Conservation (phyloP, 2,113 vertebrate genomes). For the Anser cygnoides region DNA sequence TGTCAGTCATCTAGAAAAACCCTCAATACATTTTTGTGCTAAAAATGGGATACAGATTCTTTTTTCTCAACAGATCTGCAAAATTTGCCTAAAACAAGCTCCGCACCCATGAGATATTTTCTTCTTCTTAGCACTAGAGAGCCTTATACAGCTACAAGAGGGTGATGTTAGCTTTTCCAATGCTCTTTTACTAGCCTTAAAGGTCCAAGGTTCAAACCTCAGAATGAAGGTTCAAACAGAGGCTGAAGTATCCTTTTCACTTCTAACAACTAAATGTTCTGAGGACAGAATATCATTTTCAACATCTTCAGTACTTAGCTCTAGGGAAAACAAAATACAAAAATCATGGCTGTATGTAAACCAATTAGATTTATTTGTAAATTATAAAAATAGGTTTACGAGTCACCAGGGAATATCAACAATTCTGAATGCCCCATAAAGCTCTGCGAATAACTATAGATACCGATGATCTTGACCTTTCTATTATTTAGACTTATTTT, state of each 20-base stretch:
- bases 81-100: not conserved
- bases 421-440: constrained; percentile 41
- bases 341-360: not conserved
- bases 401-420: not conserved
- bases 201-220: not conserved
- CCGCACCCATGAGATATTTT: not conserved
- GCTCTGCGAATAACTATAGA: not conserved
- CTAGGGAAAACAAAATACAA: not conserved
- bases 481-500: constrained; percentile 25
- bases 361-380: constrained; percentile 45
- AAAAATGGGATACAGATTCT: not conserved
- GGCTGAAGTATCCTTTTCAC: not conserved
- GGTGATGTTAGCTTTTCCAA: not conserved
- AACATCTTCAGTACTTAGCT: not conserved
- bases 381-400: constrained; percentile 32
- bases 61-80: not conserved
- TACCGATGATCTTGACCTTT: constrained; percentile 25
- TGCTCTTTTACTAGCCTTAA: not conserved
- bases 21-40: not conserved
- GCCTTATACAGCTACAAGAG: not conserved
- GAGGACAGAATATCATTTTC: not conserved
- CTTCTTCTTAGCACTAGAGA: not conserved
- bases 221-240: not conserved
- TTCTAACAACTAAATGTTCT: not conserved
- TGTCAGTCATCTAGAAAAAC: not conserved